Base-by-base conservation (phyloP, 2,888 invertebrate species). In the Mythimna ferrago region DNA sequence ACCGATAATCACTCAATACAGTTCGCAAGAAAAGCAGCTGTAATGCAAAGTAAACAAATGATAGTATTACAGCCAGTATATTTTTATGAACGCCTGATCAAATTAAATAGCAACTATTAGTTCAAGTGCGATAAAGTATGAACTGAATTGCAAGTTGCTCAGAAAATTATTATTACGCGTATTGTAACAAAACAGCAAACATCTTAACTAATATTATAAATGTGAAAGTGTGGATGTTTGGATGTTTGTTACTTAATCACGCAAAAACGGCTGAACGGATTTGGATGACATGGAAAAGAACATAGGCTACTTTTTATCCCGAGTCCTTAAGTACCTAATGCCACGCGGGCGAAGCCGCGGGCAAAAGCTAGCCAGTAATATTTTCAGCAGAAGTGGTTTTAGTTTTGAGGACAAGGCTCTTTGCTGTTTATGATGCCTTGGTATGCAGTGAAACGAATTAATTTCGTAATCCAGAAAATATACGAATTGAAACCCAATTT, bases 91-190 rank as follows among this genome's bases (percentile, higher is more conserved):
- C 83, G 71, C 81, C 81, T 81, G 35, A 54, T 66, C 19, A 60
- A 71, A 79, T 44, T n/a, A 14, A 68, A 66, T 71, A 82, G 83
- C 81, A 82, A 79, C 26, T 26, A 53, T 16, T 41, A 32, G 57
- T 62, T 51, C 0, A 6, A 56, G n/a, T 57, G 70, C 67, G 10
- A 44, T 73, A 6, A 69, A 65, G 16, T n/a, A 6, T 26, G 6
- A 32, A 32, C 16, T 9, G 16, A 9, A 41, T 14, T 48, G 16
- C 56, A 48, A 65, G 65, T 72, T 78, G 51, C 65, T 82, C 69
- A 56, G 44, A 21, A 62, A 38, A 57, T 3, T 5, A 0, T 26
- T 61, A 53, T 62, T 10, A 35, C 7, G 66, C 7, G 19, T 35
- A 26, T 35, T 3, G 16, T n/a, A 7, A 2, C 16, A 26, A 16